Conservation (phyloP, 2,888 invertebrate species). For the Oscheius sp. region DNA sequence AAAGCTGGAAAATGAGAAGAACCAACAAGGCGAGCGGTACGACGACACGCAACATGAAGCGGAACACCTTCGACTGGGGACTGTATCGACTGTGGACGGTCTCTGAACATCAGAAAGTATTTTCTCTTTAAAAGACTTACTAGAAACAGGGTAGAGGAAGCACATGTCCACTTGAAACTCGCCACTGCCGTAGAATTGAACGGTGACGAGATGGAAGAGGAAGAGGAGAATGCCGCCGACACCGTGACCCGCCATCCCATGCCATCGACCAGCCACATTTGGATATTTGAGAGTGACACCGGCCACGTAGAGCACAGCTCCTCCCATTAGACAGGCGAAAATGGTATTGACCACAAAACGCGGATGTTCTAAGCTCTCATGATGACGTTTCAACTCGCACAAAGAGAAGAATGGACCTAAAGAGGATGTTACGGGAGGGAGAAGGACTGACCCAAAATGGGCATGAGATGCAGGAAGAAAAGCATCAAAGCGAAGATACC, state of each 20-base stretch:
- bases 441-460: not conserved
- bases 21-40: not conserved
- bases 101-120: not conserved
- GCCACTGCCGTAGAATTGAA: conserved; percentile 5
- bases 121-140: not conserved
- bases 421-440: not conserved
- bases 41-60: not conserved
- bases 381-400: not conserved
- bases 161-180: not conserved
- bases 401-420: not conserved
- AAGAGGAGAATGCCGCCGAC: not conserved
- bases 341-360: not conserved
- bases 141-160: conserved; percentile 9
- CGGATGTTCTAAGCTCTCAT: not conserved
- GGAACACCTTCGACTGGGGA: conserved; percentile 4
- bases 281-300: not conserved
- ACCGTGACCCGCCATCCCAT: not conserved
- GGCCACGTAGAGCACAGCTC: not conserved
- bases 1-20: not conserved
- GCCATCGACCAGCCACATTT: not conserved
- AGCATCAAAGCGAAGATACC: not conserved
- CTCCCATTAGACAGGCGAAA: not conserved
- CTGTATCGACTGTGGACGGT: conserved; percentile 1
- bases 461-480: not conserved
- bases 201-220: not conserved